Evolutionary conservation across 1,140 invertebrate species (phyloP), one percentile per base, ranked within the genome.

Genomic region (Caligus rogercresseyi): DNA sequence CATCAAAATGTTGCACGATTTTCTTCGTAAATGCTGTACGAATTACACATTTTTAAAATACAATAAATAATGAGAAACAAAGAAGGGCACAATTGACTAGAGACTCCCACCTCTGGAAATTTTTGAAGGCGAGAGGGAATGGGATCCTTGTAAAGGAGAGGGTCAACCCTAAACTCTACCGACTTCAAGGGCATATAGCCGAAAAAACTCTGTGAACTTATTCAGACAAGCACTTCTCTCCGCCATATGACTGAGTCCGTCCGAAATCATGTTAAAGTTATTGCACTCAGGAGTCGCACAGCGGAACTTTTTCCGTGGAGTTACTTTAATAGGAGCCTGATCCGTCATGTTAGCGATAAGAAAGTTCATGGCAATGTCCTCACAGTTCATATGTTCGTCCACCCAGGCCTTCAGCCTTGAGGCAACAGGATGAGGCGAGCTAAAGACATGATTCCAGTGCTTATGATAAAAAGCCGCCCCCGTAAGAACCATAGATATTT

Each of bases 281-380:
- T 81, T 84, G 74, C 91, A 96, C 72, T 94, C 87, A 0, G 91
- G 91, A 94, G 71, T 93, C 86, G 0, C 90, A 73, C 92, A 96
- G 73, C 93, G 92, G 75, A 97, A 97, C 71, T 97, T 97, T 71
- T 96, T 96, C n/a, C 91, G 63, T 61, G 54, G 60, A 64, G 51
- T 70, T 73, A 86, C 86, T 77, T 96, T 95, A 54, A 96, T 90
- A 0, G 91, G 90, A 18, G 89, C 82, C 77, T 94, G 93, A 65
- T 85, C 83, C 1, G 88, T 92, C n/a, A 85, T 73, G 71, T 92
- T 90, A 1, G 88, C 83, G 13, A 93, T 83, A 1, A 93, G 76
- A 74, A 93, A 93, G 72, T 93, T 93, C 86, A 93, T 92, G 0
- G 88, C 89, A 67, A 93, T 91, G 69, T 93, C 89, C 74, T 93